Evolutionary conservation across 2,113 vertebrate species (phyloP), one percentile per base, ranked within the genome.

Genomic region (Scalopus aquaticus): DNA sequence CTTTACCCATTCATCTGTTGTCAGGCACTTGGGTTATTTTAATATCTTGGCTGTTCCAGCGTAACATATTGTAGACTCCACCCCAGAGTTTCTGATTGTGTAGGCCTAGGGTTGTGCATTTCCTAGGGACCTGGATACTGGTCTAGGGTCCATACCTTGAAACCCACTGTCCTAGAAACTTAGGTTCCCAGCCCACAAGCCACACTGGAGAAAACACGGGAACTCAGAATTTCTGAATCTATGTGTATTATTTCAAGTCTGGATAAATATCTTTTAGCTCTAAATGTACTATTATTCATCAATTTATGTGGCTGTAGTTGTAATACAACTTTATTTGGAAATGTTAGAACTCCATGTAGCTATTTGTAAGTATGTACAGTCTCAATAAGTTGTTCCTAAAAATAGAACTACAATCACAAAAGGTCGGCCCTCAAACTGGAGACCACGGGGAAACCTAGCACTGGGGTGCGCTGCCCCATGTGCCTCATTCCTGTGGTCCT

Each of bases 211-310:
- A 67, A 87, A 74, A n/a, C 7, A n/a, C 3, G 1, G 88, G 32
- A 87, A 56, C 32, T 73, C 64, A 17, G 72, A 72, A 72, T 72
- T 72, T 32, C 79, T n/a, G 16, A 32, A 72, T 88, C 37, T 28
- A 9, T 44, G 6, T 77, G 24, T 28, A 6, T 56, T 54, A 30
- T 46, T 77, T 84, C 16, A 92, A 80, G 37, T 85, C 42, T 85
- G 54, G 74, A 80, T 76, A 92, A 79, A 81, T 81, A 90, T 84
- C 82, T 91, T 77, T 74, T 74, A 81, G 49, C 32, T 90, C 67
- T n/a, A 60, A 90, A 74, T 20, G 42, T 5, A 87, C 15, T 39
- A 7, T 7, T 56, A 28, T 70, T 73, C 76, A 65, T 85, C 65
- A 84, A 73, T 79, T 37, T 46, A 22, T 42, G 15, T 56, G 54